A percentile compares a stretch with the other conserved stretches of the same genome.
phyloP scores from a whole-genome alignment of 2,797 vertebrate species.

The Sarcophilus harrisii region DNA sequence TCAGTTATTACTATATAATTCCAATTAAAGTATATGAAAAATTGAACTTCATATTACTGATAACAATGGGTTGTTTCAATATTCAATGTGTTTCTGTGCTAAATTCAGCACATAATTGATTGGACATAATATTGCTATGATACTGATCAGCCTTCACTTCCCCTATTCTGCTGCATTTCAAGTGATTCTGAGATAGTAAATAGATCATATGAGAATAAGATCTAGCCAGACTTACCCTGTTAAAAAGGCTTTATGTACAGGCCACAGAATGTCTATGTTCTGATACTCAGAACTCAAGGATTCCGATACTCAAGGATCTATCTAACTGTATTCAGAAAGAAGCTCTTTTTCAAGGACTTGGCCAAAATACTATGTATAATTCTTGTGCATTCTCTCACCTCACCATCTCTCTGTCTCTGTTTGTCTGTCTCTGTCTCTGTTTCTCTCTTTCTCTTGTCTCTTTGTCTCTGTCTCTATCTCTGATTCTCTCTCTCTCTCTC shows the following conservation, averaged over 20 bases:
- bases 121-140: neutral
- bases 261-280: no score
- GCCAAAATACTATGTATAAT: neutral
- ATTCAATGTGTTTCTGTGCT: neutral
- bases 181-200: neutral
- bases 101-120: neutral
- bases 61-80: neutral
- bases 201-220: neutral
- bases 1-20: conserved; percentile 13
- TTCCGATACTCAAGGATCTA: no score
- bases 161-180: neutral
- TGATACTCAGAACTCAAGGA: no score
- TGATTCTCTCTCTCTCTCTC: no score
- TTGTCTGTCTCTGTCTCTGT: accelerated
- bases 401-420: no score
- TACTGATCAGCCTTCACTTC: neutral
- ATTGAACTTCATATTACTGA: neutral
- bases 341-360: neutral
- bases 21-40: conserved; percentile 39
- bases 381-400: neutral
- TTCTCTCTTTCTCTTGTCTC: neutral
- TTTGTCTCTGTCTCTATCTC: no score
- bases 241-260: no score
- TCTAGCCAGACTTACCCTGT: neutral
- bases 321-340: no score